A percentile compares a stretch with the other conserved stretches of the same genome.
Conservation (phyloP, 1,140 invertebrate genomes). For the Phenacoccus solenopsis region DNA sequence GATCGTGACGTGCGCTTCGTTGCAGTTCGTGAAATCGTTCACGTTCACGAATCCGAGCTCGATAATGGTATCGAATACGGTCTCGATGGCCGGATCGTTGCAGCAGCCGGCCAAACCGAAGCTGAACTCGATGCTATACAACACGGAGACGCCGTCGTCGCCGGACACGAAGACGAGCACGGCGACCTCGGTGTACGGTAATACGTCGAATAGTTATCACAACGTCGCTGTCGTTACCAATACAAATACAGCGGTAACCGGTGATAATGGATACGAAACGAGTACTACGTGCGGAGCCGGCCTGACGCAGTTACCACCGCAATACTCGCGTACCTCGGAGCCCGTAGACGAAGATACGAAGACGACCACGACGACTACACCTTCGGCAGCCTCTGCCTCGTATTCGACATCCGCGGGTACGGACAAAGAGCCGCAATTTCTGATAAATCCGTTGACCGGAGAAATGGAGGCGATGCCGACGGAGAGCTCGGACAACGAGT, state of each 20-base stretch:
- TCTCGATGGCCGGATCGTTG: background rate
- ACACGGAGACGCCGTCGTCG: background rate
- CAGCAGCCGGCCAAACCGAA: no score
- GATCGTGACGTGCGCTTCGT: no score
- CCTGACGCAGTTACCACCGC: background rate
- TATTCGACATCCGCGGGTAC: conserved; percentile 1
- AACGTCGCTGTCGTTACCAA: background rate
- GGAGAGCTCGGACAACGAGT: conserved; percentile 40
- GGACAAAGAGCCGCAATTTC: conserved; percentile 50
- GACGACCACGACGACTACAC: background rate
- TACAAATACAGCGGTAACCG: background rate
- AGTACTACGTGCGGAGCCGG: no score
- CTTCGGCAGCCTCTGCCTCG: background rate
- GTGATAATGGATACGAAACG: no score
- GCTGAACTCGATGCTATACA: no score
- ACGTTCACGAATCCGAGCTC: background rate
- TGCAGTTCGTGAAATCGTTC: background rate
- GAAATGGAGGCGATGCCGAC: conserved; percentile 66
- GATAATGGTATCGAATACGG: background rate
- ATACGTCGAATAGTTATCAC: background rate
- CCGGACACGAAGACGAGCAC: background rate
- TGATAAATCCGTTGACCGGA: conserved; percentile 78
- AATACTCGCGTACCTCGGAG: background rate
- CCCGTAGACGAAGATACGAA: background rate
- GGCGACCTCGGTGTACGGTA: background rate